Percentiles rank a stretch among this genome's conserved stretches.
These are phyloP conservation scores for Bombus turneri DNA, from an alignment of 1,140 invertebrate genomes.

Conservation along the genomic window DNA sequence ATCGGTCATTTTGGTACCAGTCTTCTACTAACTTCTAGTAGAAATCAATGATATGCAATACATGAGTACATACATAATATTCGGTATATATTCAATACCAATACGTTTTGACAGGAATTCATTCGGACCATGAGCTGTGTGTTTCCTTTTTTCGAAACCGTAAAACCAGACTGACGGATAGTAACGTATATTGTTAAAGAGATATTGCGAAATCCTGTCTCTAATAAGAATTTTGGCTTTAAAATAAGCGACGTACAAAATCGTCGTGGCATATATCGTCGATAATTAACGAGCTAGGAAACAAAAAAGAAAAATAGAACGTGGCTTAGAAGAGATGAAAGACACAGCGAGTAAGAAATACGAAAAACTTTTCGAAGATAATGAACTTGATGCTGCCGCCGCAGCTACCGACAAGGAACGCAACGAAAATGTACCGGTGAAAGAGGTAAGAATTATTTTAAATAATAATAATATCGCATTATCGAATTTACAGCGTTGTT, in stretches of 20 bases:
- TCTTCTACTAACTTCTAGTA: too few species aligned
- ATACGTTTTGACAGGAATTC: slow-evolving; percentile 16
- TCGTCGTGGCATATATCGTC: background rate
- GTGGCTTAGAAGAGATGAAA: slow-evolving; percentile 48
- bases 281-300: background rate
- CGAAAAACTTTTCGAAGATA: slow-evolving; percentile 63
- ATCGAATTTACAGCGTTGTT: background rate
- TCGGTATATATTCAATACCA: background rate
- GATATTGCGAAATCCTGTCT: background rate
- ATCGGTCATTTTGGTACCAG: background rate
- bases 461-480: background rate
- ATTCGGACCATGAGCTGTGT: slow-evolving; percentile 34
- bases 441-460: slow-evolving; percentile 45
- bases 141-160: slow-evolving; percentile 43
- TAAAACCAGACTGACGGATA: slow-evolving; percentile 31
- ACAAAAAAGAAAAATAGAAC: background rate
- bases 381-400: slow-evolving; percentile 46
- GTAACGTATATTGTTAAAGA: background rate
- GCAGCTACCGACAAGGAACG: slow-evolving; percentile 46
- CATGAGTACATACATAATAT: background rate
- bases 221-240: background rate
- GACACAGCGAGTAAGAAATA: slow-evolving; percentile 60
- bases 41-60: too few species aligned
- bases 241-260: background rate
- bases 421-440: slow-evolving; percentile 42